phyloP scores from a whole-genome alignment of 2,113 vertebrate species.

The Turnix velox region DNA sequence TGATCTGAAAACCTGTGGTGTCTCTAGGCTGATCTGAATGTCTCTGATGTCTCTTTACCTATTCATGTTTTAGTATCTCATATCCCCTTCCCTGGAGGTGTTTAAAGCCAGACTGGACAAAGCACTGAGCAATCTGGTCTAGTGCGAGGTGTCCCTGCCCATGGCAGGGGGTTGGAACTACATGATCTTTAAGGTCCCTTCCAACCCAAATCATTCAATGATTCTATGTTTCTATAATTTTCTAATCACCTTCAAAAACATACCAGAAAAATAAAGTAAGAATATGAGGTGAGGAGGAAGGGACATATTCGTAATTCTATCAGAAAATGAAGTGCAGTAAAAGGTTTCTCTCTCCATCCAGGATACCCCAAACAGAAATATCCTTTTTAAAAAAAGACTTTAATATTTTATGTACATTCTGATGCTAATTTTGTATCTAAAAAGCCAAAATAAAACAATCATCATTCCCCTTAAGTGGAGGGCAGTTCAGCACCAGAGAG shows the following conservation, averaged over 20 bases:
- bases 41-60: neutral
- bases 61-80: neutral
- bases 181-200: too few relatives aligned
- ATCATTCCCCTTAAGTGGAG: neutral
- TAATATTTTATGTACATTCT: neutral
- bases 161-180: too few relatives aligned
- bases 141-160: too few relatives aligned
- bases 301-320: neutral
- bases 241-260: neutral
- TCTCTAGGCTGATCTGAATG: neutral
- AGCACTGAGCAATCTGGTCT: too few relatives aligned
- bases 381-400: neutral
- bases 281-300: neutral
- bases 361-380: neutral
- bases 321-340: neutral
- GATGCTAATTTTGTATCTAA: neutral
- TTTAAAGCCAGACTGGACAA: too few relatives aligned
- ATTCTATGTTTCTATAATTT: too few relatives aligned
- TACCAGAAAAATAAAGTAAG: neutral
- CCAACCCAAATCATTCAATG: too few relatives aligned
- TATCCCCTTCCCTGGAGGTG: too few relatives aligned
- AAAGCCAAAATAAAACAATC: neutral
- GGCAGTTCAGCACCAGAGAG: neutral
- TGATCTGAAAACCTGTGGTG: neutral
- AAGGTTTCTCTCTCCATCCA: neutral